A percentile compares a stretch with the other conserved stretches of the same genome.
Evolutionary conservation across 1,140 invertebrate species (phyloP).

Genomic region (Calliphora vicina): DNA sequence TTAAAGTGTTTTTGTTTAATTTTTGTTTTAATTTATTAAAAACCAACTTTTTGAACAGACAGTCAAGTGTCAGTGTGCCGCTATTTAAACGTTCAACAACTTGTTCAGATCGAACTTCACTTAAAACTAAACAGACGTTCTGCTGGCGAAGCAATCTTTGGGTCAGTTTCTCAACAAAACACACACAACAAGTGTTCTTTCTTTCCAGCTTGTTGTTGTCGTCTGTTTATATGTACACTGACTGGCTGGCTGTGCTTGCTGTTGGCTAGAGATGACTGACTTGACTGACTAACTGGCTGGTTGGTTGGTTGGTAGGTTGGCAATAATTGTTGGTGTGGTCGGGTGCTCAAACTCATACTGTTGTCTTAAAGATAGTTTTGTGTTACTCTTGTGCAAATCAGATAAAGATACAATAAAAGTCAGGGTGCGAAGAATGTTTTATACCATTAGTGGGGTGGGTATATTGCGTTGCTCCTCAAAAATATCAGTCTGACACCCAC

Average conservation of each 20-base stretch:
- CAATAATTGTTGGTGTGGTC: not conserved
- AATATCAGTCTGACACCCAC: too few species aligned
- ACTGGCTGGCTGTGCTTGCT: not conserved
- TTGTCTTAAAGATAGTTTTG: not conserved
- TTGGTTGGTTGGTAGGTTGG: not conserved
- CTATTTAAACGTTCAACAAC: not conserved
- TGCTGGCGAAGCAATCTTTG: not conserved
- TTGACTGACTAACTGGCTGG: not conserved
- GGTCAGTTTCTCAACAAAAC: not conserved
- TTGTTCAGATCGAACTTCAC: slow-evolving; percentile 1
- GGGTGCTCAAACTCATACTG: not conserved
- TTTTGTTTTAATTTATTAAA: not conserved
- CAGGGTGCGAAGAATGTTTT: not conserved
- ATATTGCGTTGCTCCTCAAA: too few species aligned
- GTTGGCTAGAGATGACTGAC: not conserved
- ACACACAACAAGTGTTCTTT: not conserved
- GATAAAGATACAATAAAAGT: not conserved
- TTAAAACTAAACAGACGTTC: not conserved
- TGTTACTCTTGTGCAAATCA: not conserved
- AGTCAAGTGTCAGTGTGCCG: not conserved
- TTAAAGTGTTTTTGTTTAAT: not conserved
- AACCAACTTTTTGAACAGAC: not conserved
- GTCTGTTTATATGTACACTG: too few species aligned
- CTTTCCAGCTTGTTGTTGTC: not conserved
- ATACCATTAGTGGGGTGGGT: too few species aligned